Evolutionary conservation across 2,113 vertebrate genomes (phyloP).

Genomic region (Phalacrocorax brasilianus): DNA sequence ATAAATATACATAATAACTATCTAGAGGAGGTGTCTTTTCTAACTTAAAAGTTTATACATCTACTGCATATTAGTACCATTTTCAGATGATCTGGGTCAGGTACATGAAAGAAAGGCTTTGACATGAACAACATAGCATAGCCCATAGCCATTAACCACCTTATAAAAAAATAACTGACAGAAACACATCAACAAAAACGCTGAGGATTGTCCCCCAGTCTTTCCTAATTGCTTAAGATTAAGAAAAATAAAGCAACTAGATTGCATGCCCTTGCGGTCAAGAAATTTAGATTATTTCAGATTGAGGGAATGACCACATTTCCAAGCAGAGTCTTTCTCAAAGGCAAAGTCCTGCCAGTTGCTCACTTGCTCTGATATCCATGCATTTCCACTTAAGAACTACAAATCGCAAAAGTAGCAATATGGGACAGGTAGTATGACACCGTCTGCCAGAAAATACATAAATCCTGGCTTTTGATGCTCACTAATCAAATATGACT

Average conservation of each 20-base stretch:
- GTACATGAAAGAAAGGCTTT: background rate
- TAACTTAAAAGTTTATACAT: background rate
- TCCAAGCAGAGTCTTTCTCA: background rate
- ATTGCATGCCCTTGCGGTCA: background rate
- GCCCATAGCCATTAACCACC: background rate
- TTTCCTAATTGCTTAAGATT: background rate
- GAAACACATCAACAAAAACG: background rate
- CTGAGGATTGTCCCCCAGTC: background rate
- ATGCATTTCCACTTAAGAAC: background rate
- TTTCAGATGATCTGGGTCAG: background rate
- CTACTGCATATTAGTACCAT: background rate
- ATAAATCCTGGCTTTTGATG: background rate
- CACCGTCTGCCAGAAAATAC: background rate
- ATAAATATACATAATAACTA: background rate
- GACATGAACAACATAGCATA: background rate
- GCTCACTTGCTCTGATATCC: background rate
- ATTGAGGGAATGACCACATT: background rate
- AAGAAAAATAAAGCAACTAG: background rate
- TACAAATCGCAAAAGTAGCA: background rate
- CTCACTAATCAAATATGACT: background rate
- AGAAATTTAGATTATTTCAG: background rate
- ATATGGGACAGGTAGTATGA: background rate
- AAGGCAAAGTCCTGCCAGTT: background rate
- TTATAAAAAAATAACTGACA: background rate
- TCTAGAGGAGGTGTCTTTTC: background rate